Evolutionary conservation across 2,797 vertebrate species (phyloP).

Genomic region (Coranthus polyacanthus): DNA sequence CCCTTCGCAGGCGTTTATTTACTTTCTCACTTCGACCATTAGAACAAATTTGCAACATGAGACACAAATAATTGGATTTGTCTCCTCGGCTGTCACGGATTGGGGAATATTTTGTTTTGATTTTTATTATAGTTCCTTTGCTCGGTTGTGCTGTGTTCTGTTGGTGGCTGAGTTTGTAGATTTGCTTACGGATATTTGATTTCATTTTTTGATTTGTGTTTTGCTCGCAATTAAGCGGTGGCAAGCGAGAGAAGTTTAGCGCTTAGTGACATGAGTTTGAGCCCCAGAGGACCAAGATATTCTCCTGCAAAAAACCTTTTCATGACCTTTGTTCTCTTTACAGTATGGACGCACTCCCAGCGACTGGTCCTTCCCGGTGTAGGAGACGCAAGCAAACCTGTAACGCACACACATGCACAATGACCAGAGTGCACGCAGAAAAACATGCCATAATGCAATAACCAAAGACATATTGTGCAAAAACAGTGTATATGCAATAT

Average conservation of each 20-base stretch:
- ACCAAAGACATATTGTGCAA: constrained; percentile 19
- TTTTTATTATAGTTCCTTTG: constrained; percentile 75
- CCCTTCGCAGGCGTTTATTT: constrained; percentile 84
- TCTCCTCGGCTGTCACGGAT: constrained; percentile 82
- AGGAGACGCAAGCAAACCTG: constrained; percentile 32
- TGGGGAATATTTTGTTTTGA: constrained; percentile 83
- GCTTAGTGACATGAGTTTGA: constrained; percentile 11
- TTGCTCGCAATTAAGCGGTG: constrained; percentile 63
- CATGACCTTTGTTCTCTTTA: constrained; percentile 59
- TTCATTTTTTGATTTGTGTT: constrained; percentile 63
- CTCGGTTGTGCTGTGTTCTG: constrained; percentile 61
- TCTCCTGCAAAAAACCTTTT: constrained; percentile 42
- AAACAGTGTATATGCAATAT: constrained; percentile 47
- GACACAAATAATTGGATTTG: constrained; percentile 90
- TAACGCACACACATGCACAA: not conserved
- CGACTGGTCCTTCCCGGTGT: constrained; percentile 85
- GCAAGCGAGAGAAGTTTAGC: constrained; percentile 50
- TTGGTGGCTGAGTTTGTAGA: constrained; percentile 76
- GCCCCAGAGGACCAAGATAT: constrained; percentile 4
- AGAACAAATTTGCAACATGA: constrained; percentile 89
- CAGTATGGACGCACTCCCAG: constrained; percentile 87
- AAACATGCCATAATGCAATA: not conserved
- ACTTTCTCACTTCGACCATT: constrained; percentile 86
- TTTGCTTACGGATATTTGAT: constrained; percentile 80
- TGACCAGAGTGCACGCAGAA: too few relatives aligned